A percentile compares a stretch with the other conserved stretches of the same genome.
Conservation (phyloP, 2,113 vertebrate genomes). For the Salminus brasiliensis region DNA sequence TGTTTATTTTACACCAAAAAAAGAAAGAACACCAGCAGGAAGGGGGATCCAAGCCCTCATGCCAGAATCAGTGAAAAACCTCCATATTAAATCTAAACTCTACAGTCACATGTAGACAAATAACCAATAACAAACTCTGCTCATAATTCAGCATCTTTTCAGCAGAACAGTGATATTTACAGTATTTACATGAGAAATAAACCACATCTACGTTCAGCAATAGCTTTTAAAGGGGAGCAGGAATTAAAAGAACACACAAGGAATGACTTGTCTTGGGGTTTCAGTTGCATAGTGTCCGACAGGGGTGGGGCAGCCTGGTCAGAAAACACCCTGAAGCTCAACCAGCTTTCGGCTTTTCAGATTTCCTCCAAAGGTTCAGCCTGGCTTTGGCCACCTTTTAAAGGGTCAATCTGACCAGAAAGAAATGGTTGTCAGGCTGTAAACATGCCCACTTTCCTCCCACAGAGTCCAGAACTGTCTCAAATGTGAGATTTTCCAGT, state of each 20-base stretch:
- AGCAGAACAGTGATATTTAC: constrained; percentile 26
- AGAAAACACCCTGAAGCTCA: too few relatives aligned
- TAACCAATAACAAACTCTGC: background rate
- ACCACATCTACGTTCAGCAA: background rate
- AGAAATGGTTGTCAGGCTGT: too few relatives aligned
- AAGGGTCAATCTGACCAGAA: too few relatives aligned
- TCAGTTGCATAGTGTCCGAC: constrained; percentile 32
- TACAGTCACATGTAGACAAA: background rate
- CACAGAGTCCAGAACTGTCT: too few relatives aligned
- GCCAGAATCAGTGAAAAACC: background rate
- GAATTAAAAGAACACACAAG: background rate
- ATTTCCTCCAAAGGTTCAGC: too few relatives aligned
- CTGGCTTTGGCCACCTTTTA: too few relatives aligned
- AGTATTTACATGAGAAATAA: constrained; percentile 24
- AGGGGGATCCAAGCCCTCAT: background rate
- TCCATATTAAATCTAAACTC: background rate
- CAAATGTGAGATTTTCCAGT: too few relatives aligned
- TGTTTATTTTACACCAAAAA: background rate
- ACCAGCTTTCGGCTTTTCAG: too few relatives aligned
- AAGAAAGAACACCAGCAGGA: background rate
- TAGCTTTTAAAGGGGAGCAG: background rate
- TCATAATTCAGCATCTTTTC: background rate
- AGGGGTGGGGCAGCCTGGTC: background rate
- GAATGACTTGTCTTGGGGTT: background rate
- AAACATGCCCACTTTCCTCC: too few relatives aligned